phyloP scores from a whole-genome alignment of 2,797 vertebrate species.

The Sylvia borin region DNA sequence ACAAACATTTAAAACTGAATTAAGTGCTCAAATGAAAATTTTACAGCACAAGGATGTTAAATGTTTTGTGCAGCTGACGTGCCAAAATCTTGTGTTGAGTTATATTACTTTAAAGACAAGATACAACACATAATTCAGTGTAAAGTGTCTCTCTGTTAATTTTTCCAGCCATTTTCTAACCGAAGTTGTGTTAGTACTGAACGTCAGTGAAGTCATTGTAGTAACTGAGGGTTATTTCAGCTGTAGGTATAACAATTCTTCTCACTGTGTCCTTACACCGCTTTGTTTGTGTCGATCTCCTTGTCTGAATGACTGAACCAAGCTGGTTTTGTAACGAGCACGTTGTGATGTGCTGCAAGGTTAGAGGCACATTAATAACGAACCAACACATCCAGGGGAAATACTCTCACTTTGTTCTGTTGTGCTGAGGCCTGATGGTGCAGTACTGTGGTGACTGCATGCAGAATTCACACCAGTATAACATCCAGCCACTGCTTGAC shows the following conservation, averaged over 20 bases:
- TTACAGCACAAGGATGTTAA: background rate
- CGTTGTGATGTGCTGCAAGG: background rate
- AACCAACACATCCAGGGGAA: background rate
- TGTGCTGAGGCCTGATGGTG: background rate
- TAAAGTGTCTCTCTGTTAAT: background rate
- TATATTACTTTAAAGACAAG: background rate
- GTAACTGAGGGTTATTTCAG: background rate
- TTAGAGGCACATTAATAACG: background rate
- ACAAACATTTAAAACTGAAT: background rate
- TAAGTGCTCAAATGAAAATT: background rate
- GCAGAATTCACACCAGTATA: background rate
- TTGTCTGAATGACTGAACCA: background rate
- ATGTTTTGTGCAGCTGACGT: background rate
- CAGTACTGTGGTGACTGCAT: background rate
- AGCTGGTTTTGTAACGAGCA: background rate
- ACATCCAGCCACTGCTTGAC: background rate
- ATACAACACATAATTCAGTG: background rate
- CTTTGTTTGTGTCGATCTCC: background rate
- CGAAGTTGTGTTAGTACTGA: background rate
- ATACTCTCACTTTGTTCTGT: background rate
- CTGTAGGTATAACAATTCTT: background rate
- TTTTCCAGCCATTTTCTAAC: slow-evolving; percentile 1
- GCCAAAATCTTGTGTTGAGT: background rate
- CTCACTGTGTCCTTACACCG: background rate
- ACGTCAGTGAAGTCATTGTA: background rate